Evolutionary conservation across 2,113 vertebrate species (phyloP), one percentile per base, ranked within the genome.

Genomic region (Trogon melanurus): DNA sequence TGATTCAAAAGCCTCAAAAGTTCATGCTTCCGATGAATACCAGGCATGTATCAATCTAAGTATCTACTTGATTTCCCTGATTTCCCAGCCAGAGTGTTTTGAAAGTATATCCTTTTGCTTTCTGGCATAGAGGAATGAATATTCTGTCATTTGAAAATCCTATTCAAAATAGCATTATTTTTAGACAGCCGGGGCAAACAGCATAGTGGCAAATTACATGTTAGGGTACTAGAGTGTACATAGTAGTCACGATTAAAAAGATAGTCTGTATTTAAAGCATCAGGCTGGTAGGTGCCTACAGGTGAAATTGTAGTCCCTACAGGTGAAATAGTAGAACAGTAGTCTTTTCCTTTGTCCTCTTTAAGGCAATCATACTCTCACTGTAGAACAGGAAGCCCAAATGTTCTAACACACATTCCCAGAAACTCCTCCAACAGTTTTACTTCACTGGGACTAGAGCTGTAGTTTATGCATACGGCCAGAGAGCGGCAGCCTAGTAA

Each of bases 401-500:
- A 57, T 60, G 27, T 25, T 83, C 34, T 57, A 13, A 25, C 48
- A 29, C 21, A 34, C 32, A 29, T 53, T 89, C 57, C 38, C 73
- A 85, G 38, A 27, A 85, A 45, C 18, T 36, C 62, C 21, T 36
- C 14, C 60, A 51, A 13, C 6, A 47, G 47, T 38, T 41, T 75
- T 66, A 19, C 20, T 81, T 65, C 48, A 48, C 8, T 10, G 14
- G 20, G 91, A 62, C 29, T 57, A 41, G 71, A 79, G 19, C 21
- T 92, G 88, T 44, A 95, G 66, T 97, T 96, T 36, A 48, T 14
- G 45, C 17, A 38, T 60, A 58, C 2, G 45, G 78, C 95, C 94
- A 95, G 84, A 69, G 29, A 89, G 89, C 0, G 93, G 96, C 96
- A 97, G 94, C 90, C 82, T 91, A 91, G 87, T 30, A 93, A 94